These are phyloP conservation scores for Theropithecus gelada DNA, from an alignment of 2,113 vertebrate genomes.

Conservation along the genomic window DNA sequence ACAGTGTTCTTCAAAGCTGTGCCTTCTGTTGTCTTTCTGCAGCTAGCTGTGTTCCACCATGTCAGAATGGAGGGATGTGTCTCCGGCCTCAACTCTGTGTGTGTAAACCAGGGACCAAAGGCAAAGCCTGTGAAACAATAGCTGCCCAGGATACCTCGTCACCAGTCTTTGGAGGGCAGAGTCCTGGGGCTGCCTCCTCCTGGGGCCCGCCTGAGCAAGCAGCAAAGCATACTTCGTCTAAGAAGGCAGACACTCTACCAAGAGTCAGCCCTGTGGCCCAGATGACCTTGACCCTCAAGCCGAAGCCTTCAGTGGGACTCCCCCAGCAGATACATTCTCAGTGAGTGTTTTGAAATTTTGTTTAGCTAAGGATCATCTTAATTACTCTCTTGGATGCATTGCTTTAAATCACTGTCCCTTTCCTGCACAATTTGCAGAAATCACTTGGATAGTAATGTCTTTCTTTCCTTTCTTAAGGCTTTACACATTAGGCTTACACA, in stretches of 20 bases:
- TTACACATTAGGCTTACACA: not conserved
- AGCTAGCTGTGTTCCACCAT: slow-evolving; percentile 95
- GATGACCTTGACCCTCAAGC: slow-evolving; percentile 94
- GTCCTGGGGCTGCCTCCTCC: slow-evolving; percentile 73
- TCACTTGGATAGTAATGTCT: not conserved
- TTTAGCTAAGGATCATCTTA: not conserved
- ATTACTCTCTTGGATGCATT: not conserved
- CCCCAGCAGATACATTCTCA: slow-evolving; percentile 91
- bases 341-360: slow-evolving; percentile 87
- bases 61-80: slow-evolving; percentile 98
- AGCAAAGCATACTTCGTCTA: slow-evolving; percentile 85
- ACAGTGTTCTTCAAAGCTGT: not conserved
- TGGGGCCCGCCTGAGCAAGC: slow-evolving; percentile 86
- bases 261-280: slow-evolving; percentile 88
- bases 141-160: slow-evolving; percentile 82
- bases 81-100: slow-evolving; percentile 96
- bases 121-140: slow-evolving; percentile 91
- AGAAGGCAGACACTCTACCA: slow-evolving; percentile 89
- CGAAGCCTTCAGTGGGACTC: slow-evolving; percentile 86
- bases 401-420: not conserved
- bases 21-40: slow-evolving; percentile 63
- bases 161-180: slow-evolving; percentile 82
- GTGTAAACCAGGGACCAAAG: slow-evolving; percentile 95
- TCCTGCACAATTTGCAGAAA: not conserved
- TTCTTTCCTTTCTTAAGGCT: not conserved